A percentile compares a stretch with the other conserved stretches of the same genome.
phyloP scores from a whole-genome alignment of 2,888 invertebrate genomes.

The Kryphioiulus occultus region DNA sequence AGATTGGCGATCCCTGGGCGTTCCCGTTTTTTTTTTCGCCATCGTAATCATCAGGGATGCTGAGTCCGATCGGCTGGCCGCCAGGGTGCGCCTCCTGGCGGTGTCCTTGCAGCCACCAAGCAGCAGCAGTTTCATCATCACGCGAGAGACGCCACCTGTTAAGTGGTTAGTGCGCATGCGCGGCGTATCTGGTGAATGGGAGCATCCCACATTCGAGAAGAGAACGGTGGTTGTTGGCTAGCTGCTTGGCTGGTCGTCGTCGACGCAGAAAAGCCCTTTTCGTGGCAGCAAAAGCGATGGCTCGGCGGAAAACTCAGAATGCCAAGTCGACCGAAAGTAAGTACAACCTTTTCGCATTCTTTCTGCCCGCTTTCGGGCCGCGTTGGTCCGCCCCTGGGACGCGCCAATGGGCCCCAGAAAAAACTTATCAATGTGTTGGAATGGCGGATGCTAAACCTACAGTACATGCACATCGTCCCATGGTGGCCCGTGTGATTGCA shows the following conservation, averaged over 20 bases:
- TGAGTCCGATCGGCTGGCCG: neutral
- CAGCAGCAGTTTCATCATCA: constrained; percentile 37
- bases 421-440: constrained; percentile 37
- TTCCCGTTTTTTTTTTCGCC: neutral
- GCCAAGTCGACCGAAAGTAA: constrained; percentile 42
- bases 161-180: neutral
- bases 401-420: neutral
- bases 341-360: neutral
- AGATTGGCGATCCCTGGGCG: neutral
- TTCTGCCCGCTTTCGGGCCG: neutral
- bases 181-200: constrained; percentile 39
- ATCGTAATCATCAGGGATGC: neutral
- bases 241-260: constrained; percentile 1
- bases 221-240: constrained; percentile 24
- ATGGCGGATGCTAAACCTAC: constrained; percentile 46
- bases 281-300: neutral
- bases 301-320: neutral
- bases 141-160: constrained; percentile 44
- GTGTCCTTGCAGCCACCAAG: neutral
- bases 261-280: neutral
- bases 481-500: neutral
- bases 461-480: constrained; percentile 2
- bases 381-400: neutral
- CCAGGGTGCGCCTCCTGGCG: neutral
- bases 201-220: constrained; percentile 31